These are phyloP conservation scores for Colostygia pectinataria DNA, from an alignment of 2,888 invertebrate species.

Conservation along the genomic window DNA sequence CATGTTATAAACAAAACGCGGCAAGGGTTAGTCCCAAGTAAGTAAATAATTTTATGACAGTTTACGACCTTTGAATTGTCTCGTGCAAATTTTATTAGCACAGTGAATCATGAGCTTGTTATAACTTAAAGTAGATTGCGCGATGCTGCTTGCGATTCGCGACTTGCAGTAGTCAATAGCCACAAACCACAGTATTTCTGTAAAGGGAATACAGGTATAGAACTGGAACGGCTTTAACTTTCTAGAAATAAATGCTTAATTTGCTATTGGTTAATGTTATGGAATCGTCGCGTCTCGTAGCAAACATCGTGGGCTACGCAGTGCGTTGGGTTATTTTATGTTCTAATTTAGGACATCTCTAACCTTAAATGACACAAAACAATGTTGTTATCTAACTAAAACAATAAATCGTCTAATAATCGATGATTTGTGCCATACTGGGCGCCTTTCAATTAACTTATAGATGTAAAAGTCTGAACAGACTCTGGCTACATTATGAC, in stretches of 20 bases:
- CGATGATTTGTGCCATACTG: slow-evolving; percentile 44
- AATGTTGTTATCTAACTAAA: slow-evolving; percentile 53
- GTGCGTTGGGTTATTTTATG: neutral
- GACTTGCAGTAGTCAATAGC: no score
- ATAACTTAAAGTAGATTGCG: neutral
- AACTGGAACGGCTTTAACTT: no score
- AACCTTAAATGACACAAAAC: slow-evolving; percentile 48
- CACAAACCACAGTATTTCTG: no score
- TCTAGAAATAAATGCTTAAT: no score
- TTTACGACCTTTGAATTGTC: slow-evolving; percentile 67
- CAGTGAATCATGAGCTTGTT: slow-evolving; percentile 52
- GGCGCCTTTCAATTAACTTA: slow-evolving; percentile 41
- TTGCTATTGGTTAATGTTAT: no score
- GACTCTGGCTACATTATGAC: slow-evolving; percentile 33
- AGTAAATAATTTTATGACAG: slow-evolving; percentile 73
- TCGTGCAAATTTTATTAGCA: slow-evolving; percentile 64
- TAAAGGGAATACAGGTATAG: no score
- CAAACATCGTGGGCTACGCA: no score
- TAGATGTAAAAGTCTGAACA: slow-evolving; percentile 21
- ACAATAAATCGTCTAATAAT: slow-evolving; percentile 41
- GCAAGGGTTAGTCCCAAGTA: slow-evolving; percentile 63
- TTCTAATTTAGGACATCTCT: slow-evolving; percentile 61
- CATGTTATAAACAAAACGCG: slow-evolving; percentile 65
- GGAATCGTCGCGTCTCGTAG: no score
- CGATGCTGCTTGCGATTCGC: no score